A percentile compares a stretch with the other conserved stretches of the same genome.
Evolutionary conservation across 2,797 vertebrate species (phyloP).

Genomic region (Chiloscyllium punctatum): DNA sequence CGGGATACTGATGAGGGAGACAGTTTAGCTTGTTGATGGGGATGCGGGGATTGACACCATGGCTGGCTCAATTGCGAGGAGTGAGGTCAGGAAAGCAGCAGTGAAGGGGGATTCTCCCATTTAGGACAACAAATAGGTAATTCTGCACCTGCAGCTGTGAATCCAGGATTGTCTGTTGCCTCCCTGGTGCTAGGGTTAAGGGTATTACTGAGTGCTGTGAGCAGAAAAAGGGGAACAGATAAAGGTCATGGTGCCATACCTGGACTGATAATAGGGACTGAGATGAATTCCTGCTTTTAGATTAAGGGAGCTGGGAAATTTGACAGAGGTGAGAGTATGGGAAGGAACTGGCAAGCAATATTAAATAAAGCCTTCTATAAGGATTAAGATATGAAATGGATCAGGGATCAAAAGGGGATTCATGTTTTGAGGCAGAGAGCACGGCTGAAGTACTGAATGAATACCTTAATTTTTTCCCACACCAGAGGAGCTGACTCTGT

Average conservation of each 20-base stretch:
- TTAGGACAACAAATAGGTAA: not conserved
- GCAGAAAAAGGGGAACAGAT: too few relatives aligned
- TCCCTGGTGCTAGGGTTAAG: not conserved
- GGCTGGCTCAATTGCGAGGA: not conserved
- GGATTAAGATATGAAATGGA: too few relatives aligned
- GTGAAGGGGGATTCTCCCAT: not conserved
- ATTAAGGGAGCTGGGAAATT: too few relatives aligned
- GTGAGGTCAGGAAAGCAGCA: not conserved
- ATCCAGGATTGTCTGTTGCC: not conserved
- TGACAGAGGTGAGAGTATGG: too few relatives aligned
- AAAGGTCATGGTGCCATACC: not conserved
- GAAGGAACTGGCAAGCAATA: too few relatives aligned
- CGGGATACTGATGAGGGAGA: not conserved
- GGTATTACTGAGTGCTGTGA: not conserved
- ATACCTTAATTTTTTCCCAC: too few relatives aligned
- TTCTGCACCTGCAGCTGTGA: not conserved
- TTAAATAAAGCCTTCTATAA: too few relatives aligned
- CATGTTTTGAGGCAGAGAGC: too few relatives aligned
- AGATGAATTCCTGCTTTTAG: too few relatives aligned
- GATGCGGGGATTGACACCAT: not conserved
- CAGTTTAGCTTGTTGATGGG: not conserved
- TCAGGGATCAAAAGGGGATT: too few relatives aligned
- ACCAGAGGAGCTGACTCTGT: not conserved
- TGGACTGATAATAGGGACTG: not conserved
- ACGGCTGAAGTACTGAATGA: too few relatives aligned